A percentile compares a stretch with the other conserved stretches of the same genome.
phyloP scores from a whole-genome alignment of 1,140 invertebrate genomes.

The Vanessa tameamea region DNA sequence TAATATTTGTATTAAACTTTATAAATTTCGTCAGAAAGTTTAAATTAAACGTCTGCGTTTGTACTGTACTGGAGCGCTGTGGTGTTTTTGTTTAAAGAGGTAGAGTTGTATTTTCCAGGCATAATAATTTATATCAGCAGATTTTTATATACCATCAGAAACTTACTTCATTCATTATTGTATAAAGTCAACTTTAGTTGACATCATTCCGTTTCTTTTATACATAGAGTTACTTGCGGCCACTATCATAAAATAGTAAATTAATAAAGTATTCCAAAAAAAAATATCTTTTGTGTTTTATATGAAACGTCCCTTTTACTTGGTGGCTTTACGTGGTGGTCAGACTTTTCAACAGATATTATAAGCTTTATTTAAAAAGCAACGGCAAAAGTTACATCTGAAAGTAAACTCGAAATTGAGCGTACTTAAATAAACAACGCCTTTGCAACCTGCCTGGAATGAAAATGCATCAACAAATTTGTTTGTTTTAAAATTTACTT shows the following conservation, averaged over 20 bases:
- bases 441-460: neutral
- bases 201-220: no score
- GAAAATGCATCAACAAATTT: neutral
- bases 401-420: neutral
- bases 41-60: constrained; percentile 2
- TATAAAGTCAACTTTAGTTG: no score
- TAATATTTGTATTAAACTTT: constrained; percentile 8
- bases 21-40: neutral
- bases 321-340: neutral
- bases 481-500: no score
- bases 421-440: neutral
- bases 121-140: no score
- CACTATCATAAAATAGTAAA: no score
- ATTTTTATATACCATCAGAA: no score
- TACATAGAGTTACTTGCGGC: no score
- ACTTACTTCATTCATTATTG: no score
- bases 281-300: no score
- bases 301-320: no score
- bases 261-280: no score
- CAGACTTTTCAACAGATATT: neutral
- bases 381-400: neutral
- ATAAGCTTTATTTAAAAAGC: neutral
- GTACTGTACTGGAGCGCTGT: neutral
- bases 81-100: neutral
- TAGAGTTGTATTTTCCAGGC: no score